These are phyloP conservation scores for Paraescarpia echinospica DNA, from an alignment of 1,140 invertebrate species.

Conservation along the genomic window DNA sequence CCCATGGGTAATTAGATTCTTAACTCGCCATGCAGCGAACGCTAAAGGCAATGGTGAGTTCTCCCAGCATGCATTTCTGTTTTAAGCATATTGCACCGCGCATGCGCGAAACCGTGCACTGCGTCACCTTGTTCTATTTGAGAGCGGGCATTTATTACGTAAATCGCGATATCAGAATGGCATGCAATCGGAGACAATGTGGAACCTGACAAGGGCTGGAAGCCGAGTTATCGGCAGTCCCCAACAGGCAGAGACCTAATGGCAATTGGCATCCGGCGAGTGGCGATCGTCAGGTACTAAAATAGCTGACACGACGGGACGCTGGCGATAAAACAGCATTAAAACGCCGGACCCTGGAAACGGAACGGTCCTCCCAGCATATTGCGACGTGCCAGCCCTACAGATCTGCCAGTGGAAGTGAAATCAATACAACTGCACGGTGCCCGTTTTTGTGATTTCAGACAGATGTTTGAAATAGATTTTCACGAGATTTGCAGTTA, in stretches of 20 bases:
- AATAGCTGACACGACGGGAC: background rate
- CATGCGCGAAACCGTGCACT: background rate
- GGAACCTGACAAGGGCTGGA: background rate
- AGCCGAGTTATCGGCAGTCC: background rate
- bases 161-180: background rate
- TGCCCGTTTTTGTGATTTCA: background rate
- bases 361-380: background rate
- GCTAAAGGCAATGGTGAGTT: no score
- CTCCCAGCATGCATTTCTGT: no score
- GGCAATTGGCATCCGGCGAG: background rate
- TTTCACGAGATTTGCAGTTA: background rate
- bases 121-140: background rate
- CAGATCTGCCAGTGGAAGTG: background rate
- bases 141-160: background rate
- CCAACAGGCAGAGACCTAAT: background rate
- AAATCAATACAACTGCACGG: background rate
- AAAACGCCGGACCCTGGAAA: background rate
- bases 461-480: background rate
- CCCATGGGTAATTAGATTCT: no score
- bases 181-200: background rate
- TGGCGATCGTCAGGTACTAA: background rate
- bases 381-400: background rate
- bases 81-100: background rate
- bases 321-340: background rate
- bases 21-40: no score